A percentile compares a stretch with the other conserved stretches of the same genome.
phyloP scores from a whole-genome alignment of 2,113 vertebrate genomes.

The Pseudorectes ferrugineus region DNA sequence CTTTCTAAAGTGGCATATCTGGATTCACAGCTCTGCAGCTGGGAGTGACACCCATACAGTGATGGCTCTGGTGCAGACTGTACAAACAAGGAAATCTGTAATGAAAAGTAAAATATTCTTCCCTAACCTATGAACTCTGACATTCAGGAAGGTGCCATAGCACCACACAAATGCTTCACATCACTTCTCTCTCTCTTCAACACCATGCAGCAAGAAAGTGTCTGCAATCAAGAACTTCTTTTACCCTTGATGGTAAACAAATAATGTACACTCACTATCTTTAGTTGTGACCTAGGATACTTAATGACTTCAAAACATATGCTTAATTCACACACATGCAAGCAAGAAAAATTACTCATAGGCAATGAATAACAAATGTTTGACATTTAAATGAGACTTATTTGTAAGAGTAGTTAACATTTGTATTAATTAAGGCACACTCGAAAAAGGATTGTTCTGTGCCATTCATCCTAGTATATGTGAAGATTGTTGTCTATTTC shows the following conservation, averaged over 20 bases:
- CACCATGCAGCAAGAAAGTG: not conserved
- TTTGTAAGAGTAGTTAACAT: constrained; percentile 33
- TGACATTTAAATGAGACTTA: constrained; percentile 47
- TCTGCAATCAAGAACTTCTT: not conserved
- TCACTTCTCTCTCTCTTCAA: not conserved
- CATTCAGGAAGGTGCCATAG: not conserved
- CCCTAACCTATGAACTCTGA: not conserved
- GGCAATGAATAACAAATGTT: constrained; percentile 34
- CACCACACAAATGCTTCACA: not conserved
- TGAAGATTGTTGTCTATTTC: not conserved
- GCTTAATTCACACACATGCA: constrained; percentile 11
- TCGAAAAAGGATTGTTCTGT: not conserved
- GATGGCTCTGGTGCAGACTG: not conserved
- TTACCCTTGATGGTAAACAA: not conserved
- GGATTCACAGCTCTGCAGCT: not conserved
- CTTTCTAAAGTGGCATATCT: not conserved
- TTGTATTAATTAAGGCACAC: constrained; percentile 46
- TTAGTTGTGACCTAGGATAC: constrained; percentile 4
- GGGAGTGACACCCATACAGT: not conserved
- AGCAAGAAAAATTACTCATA: constrained; percentile 27
- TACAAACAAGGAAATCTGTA: not conserved
- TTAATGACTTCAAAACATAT: constrained; percentile 3
- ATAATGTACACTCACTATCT: not conserved
- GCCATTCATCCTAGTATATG: not conserved
- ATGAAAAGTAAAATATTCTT: not conserved